Base-by-base conservation (phyloP, 2,113 vertebrate genomes). In the Melanocharis versteri region DNA sequence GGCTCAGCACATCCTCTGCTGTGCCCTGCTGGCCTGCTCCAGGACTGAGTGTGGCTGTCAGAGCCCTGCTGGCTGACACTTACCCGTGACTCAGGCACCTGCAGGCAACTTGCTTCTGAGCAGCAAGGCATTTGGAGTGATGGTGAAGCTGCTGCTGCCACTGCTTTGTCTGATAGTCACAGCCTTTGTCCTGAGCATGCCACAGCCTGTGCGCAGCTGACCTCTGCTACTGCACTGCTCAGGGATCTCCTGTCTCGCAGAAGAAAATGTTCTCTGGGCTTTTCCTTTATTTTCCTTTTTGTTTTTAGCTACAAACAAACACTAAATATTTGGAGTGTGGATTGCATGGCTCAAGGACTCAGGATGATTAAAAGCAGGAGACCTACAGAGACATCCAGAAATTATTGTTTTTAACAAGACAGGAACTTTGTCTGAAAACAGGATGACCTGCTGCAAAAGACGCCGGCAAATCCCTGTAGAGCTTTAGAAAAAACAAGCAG, bases 391-490 rank as follows among this genome's bases (percentile, higher is more conserved):
- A 93, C 88, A 96, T 75, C 58, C 85, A 94, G 91, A 95, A 94
- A 95, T 88, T n/a, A 90, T 93, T 96, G 54, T 95, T 97, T 95
- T 94, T 96, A 97, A 92, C 73, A 96, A 94, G 96, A 95, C 92
- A 97, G 97, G 96, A 95, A 96, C 94, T 93, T 96, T 33, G 39
- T 94, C 97, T 97, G 96, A 98, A 98, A 98, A 98, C 97, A 98
- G 98, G 98, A 99, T 98, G 97, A 83, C 75, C 95, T 93, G 83
- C 90, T 89, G 60, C 61, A 78, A 95, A 97, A 94, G 89, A 81
- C 75, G 83, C 93, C 84, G 87, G 47, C 87, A 84, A 89, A 95
- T 98, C 97, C 97, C 96, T 16, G 75, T 68, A 98, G 97, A 97
- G 95, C 70, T 92, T 86, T 96, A 95, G 87, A 95, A 98, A 97